Percentiles rank a stretch among this genome's conserved stretches.
Evolutionary conservation across 2,797 vertebrate genomes (phyloP).

Genomic region (Chiropotes sagulatus): DNA sequence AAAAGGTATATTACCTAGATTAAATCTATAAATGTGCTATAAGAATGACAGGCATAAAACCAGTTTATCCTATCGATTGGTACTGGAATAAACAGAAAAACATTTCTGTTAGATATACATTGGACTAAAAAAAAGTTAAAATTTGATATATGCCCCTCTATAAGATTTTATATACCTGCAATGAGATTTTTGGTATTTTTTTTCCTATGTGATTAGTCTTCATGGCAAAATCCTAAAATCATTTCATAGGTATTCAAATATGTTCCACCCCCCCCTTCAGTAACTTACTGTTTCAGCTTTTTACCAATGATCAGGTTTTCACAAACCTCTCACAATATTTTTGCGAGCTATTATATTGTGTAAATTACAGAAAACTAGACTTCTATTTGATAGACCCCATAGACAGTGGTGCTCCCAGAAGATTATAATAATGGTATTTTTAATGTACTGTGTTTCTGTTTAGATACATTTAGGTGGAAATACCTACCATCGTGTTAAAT

Average conservation of each 20-base stretch:
- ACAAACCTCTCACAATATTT: too few species aligned
- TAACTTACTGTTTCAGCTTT: not conserved
- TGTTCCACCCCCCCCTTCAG: not conserved
- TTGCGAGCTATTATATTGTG: not conserved
- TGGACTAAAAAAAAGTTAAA: not conserved
- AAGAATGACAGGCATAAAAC: not conserved
- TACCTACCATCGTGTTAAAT: not conserved
- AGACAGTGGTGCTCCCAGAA: not conserved
- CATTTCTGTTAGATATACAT: not conserved
- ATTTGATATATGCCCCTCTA: not conserved
- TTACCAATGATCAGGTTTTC: not conserved
- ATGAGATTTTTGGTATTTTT: not conserved
- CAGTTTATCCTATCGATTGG: too few species aligned
- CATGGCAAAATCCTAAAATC: not conserved
- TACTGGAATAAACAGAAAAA: not conserved
- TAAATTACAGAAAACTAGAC: not conserved
- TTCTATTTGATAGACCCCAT: not conserved
- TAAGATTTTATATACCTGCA: not conserved
- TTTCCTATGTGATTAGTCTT: too few species aligned
- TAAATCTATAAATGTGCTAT: not conserved
- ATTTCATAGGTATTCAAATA: not conserved
- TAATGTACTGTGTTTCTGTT: not conserved
- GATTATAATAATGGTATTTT: not conserved
- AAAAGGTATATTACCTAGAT: not conserved
- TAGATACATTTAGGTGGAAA: not conserved